Evolutionary conservation across 1,140 invertebrate genomes (phyloP).

Genomic region (Zaprionus ornatus): DNA sequence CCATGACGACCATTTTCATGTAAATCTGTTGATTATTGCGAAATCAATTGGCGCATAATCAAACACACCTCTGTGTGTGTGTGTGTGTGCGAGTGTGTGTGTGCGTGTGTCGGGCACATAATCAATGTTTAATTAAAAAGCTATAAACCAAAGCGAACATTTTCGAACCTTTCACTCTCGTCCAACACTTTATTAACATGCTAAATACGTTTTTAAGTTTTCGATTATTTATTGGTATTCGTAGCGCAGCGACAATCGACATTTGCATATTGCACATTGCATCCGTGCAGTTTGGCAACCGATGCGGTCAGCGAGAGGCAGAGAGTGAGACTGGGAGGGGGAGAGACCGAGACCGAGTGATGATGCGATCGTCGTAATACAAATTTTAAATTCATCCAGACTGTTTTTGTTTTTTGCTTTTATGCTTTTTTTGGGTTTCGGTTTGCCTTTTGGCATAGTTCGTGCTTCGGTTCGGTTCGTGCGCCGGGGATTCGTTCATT

Average conservation of each 20-base stretch:
- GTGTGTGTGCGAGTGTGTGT: conserved; percentile 12
- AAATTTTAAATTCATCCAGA: conserved; percentile 21
- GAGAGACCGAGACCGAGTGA: conserved; percentile 19
- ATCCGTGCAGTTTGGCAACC: conserved; percentile 48
- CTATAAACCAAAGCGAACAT: conserved; percentile 43
- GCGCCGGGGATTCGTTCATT: conserved; percentile 46
- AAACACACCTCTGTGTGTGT: not conserved
- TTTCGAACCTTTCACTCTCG: conserved; percentile 67
- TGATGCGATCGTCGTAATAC: conserved; percentile 28
- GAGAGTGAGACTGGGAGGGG: conserved; percentile 2
- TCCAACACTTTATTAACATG: conserved; percentile 60
- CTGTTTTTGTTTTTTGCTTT: conserved; percentile 12
- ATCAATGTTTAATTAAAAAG: conserved; percentile 57
- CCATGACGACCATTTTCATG: conserved; percentile 66
- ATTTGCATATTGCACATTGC: conserved; percentile 70
- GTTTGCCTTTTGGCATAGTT: conserved; percentile 42
- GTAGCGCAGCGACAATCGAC: conserved; percentile 30
- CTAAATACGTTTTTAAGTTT: conserved; percentile 57
- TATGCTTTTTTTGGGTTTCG: conserved; percentile 11
- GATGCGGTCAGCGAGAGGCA: not conserved
- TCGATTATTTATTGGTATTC: conserved; percentile 46
- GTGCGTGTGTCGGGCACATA: conserved; percentile 40
- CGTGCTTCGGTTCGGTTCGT: conserved; percentile 49
- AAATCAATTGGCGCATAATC: conserved; percentile 54
- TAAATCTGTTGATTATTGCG: conserved; percentile 61